Base-by-base conservation (phyloP, 2,113 vertebrate genomes). In the Pteruthius melanotis region DNA sequence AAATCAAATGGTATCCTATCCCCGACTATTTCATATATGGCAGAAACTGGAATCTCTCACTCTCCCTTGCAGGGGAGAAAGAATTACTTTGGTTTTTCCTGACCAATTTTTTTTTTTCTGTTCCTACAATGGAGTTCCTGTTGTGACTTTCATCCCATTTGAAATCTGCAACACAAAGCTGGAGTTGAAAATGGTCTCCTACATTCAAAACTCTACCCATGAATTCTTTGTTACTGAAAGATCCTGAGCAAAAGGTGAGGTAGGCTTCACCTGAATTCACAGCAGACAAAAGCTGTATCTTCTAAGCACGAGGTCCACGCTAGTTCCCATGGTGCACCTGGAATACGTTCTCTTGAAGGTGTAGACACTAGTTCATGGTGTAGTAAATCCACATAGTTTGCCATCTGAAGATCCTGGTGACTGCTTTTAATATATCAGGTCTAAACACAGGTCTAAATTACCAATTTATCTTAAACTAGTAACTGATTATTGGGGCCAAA, bases 281-380 rank as follows among this genome's bases (percentile, higher is more conserved):
- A 77, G 31, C 26, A 89, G 39, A 40, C 5, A 59, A 72, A 69
- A 20, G 2, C 33, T 24, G 7, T 14, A 10, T 45, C 30, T 87
- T 47, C 26, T 40, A 63, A 50, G 40, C 11, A 42, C 1, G 2
- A 76, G 47, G 22, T 7, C 24, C 63, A 49, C 24, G 63, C 4
- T 2, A 24, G 16, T 7, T 88, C 42, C 35, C 1, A 2, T 7
- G 9, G 19, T 35, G 11, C 15, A 19, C 23, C 26, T 61, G 50
- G 22, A 60, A 56, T 15, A 8, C 0, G 0, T 39, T 35, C 75
- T 26, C 11, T 13, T 1, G 0, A 54, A 69, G 4, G 10, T 10
- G 7, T 18, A 22, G 10, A 13, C 0, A 3, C 8, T 24, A 39
- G 14, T 8, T 28, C 49, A 68, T 8, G 9, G 44, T 35, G 23